A percentile compares a stretch with the other conserved stretches of the same genome.
Conservation (phyloP, 1,140 invertebrate genomes). For the Nylanderia fulva region DNA sequence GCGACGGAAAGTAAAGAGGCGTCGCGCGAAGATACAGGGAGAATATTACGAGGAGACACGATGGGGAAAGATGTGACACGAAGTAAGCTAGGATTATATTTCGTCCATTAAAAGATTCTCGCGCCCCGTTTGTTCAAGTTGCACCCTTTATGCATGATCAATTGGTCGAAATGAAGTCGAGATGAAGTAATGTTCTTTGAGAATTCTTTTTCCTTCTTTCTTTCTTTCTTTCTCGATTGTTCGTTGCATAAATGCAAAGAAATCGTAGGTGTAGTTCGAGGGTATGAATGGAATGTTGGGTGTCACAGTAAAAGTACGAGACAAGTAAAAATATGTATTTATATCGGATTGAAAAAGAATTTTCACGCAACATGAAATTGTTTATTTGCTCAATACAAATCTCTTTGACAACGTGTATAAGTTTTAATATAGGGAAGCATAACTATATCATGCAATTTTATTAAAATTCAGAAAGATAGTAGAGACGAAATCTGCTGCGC, state of each 20-base stretch:
- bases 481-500: constrained; percentile 12
- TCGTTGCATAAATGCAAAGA: constrained; percentile 19
- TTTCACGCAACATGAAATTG: neutral
- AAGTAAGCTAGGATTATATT: constrained; percentile 44
- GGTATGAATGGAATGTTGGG: constrained; percentile 20
- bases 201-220: neutral
- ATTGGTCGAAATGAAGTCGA: constrained; percentile 30
- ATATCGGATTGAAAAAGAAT: neutral
- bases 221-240: constrained; percentile 2
- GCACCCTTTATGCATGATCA: constrained; percentile 8
- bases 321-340: neutral
- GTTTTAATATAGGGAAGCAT: neutral
- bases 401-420: neutral
- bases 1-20: constrained; percentile 53
- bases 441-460: neutral
- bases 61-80: neutral
- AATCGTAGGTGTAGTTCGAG: constrained; percentile 7
- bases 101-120: constrained; percentile 50
- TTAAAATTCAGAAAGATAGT: neutral
- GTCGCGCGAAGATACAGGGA: neutral
- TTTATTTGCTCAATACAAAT: constrained; percentile 1
- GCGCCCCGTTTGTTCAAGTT: neutral
- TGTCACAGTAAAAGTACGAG: constrained; percentile 8
- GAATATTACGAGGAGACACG: constrained; percentile 26
- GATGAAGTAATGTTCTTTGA: constrained; percentile 23